Base-by-base conservation (phyloP, 1,140 invertebrate species). In the Cherax destructor region DNA sequence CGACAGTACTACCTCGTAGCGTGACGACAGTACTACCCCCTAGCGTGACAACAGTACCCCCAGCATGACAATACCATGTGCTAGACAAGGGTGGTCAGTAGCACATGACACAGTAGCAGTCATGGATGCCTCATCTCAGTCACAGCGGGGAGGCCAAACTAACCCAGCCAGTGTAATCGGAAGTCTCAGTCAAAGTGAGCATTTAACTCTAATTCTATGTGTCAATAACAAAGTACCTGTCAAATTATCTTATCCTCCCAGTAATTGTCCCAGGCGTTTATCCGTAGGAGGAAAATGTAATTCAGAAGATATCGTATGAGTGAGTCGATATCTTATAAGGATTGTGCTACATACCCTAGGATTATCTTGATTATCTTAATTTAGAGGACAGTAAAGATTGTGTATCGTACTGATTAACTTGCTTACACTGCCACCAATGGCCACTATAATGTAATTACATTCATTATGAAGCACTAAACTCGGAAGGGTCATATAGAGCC, bases 211-310 rank as follows among this genome's bases (percentile, higher is more conserved):
- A 88, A 88, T 83, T 88, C 79, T 88, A 88, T 88, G 87, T 88
- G 87, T 74, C 87, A 88, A 88, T 88, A 88, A 88, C 87, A 88
- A 88, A 88, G 87, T 88, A 83, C 87, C 87, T 74, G 87, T 81
- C 87, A 74, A 50, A 88, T 88, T 88, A 88, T 83, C 87, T 88
- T 72, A 81, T 88, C 79, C 72, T 49, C 56, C 21, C 52, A 65
- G 87, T 83, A 88, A 88, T 83, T 80, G 65, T 81, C 87, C 78
- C 49, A 13, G n/a, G 52, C 52, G 52, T 13, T 10, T 10, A 13
- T 56, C 52, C 6, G 52, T 41, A 41, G 30, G 52, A 10, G 6
- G 52, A 56, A 56, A 56, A 56, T 56, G 3, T 9, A 13, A 13
- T 56, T 56, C 52, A 10, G 52, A 56, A 56, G 52, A 56, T 6